These are phyloP conservation scores for Limonius californicus DNA, from an alignment of 1,140 invertebrate genomes.

Conservation along the genomic window DNA sequence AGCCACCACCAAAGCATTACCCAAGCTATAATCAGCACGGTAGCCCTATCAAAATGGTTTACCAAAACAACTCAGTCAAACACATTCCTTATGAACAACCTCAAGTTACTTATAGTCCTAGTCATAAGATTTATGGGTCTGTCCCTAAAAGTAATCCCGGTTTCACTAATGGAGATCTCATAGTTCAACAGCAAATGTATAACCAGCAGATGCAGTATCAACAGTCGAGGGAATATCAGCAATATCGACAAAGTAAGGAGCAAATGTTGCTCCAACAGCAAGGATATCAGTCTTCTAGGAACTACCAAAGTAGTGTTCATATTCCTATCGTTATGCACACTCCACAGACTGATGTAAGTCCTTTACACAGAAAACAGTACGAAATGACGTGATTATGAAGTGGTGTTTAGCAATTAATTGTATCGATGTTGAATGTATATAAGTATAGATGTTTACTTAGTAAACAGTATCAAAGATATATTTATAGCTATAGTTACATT, in stretches of 20 bases:
- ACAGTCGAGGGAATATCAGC: conserved; percentile 36
- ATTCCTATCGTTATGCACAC: conserved; percentile 32
- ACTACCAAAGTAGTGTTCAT: conserved; percentile 37
- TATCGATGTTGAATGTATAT: conserved; percentile 10
- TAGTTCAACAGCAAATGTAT: conserved; percentile 35
- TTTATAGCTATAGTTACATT: background rate
- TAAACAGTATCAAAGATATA: background rate
- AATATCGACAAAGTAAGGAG: conserved; percentile 38
- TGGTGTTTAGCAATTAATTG: background rate
- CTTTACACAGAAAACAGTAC: conserved; percentile 33
- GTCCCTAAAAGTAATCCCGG: conserved; percentile 15
- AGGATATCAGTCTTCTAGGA: conserved; percentile 28
- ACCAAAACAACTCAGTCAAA: conserved; percentile 31
- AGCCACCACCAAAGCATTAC: conserved; percentile 25
- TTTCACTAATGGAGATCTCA: conserved; percentile 38
- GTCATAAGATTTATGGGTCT: conserved; percentile 28
- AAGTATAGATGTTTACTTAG: background rate
- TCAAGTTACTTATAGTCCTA: conserved; percentile 22
- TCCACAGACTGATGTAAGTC: conserved; percentile 27
- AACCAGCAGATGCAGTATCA: conserved; percentile 35
- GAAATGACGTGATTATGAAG: conserved; percentile 35
- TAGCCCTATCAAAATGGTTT: conserved; percentile 32
- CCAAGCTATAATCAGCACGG: conserved; percentile 28
- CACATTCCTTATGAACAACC: conserved; percentile 35
- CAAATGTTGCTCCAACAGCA: conserved; percentile 38